Evolutionary conservation across 2,113 vertebrate genomes (phyloP).

Genomic region (Gobio gobio): DNA sequence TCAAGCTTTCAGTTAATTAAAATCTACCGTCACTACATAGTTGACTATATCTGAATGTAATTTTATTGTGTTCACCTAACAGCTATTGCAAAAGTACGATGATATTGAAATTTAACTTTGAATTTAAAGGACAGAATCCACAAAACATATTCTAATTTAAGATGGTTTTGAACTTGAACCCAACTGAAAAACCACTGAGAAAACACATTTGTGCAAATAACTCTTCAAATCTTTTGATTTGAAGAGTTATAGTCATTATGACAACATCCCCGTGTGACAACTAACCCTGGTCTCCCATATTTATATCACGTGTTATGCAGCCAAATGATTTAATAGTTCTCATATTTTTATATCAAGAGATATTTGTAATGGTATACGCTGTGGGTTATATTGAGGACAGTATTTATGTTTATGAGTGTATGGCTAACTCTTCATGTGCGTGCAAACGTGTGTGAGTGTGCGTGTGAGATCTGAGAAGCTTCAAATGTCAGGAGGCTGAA

Average conservation of each 20-base stretch:
- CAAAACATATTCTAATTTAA: neutral
- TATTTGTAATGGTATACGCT: conserved; percentile 28
- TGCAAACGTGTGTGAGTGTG: conserved; percentile 3
- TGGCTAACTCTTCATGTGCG: neutral
- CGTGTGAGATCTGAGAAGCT: conserved; percentile 31
- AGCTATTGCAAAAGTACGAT: neutral
- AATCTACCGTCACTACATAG: neutral
- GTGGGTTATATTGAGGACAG: neutral
- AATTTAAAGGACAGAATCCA: neutral
- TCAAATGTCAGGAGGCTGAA: conserved; percentile 25
- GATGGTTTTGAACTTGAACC: neutral
- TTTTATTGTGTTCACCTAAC: no score
- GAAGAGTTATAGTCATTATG: neutral
- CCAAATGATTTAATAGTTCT: conserved; percentile 6
- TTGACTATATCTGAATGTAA: no score
- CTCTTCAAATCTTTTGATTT: no score
- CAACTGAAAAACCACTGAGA: neutral
- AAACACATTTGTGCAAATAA: no score
- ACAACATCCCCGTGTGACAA: neutral
- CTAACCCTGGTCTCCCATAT: neutral
- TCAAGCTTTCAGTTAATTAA: neutral
- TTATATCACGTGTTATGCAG: neutral
- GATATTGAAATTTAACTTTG: neutral
- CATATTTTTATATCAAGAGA: conserved; percentile 37
- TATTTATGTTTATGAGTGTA: conserved; percentile 33